Base-by-base conservation (phyloP, 2,113 vertebrate genomes). In the Oryzias woworae region DNA sequence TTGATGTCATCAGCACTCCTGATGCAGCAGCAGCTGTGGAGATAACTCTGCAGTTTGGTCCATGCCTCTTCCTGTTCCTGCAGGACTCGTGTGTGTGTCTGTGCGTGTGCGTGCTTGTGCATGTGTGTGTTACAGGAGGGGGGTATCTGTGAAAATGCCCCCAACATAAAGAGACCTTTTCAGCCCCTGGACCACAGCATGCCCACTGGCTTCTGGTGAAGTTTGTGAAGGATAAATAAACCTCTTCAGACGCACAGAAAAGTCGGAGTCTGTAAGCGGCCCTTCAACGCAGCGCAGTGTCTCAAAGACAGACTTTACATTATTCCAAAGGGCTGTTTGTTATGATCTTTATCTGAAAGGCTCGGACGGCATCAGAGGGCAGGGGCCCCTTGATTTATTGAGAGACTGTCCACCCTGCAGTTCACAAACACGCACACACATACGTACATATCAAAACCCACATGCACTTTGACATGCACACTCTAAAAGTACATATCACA, bases 201-300 rank as follows among this genome's bases (percentile, higher is more conserved):
- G 82, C 73, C 73, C 49, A 60, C 59, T 66, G 75, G 84, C 78
- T 77, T 73, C 78, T 67, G 73, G 47, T 82, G 56, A 71, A 79
- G 82, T 87, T 86, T 86, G 84, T 67, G 24, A 83, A 88, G 88
- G 84, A 88, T 89, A 88, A 89, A 89, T 88, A 88, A 88, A 89
- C 84, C 83, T 88, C 84, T 85, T 89, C 69, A 86, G 79, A 77
- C 55, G 47, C 50, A 58, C 68, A 83, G 73, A 84, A 75, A 74
- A 79, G 84, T 81, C 66, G 77, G 73, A 70, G 81, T 76, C 71
- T 75, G 66, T 62, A 0, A 28, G 77, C 65, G 28, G 52, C 14
- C 16, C n/a, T 41, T 47, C 57, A 64, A 70, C 53, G 8, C 8
- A 5, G 14, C 22, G 65, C 68, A 41, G 66, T 14, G 31, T 67